These are phyloP conservation scores for Siderastrea radians DNA, from an alignment of 92 coral and sea anemone genomes.

Conservation along the genomic window DNA sequence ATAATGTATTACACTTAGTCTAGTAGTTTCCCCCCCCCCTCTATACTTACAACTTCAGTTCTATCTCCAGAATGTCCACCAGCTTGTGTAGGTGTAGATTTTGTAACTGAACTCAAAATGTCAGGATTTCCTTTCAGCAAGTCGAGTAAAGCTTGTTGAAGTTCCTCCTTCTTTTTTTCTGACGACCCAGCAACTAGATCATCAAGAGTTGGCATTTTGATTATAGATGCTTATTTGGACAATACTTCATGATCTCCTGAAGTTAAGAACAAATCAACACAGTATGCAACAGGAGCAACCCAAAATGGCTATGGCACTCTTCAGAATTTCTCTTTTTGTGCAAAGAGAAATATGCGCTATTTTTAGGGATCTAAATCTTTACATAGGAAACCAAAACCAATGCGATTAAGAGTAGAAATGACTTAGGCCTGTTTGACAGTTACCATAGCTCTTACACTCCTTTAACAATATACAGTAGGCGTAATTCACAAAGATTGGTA, in stretches of 20 bases:
- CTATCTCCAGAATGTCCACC: background rate
- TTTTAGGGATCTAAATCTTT: too few species aligned
- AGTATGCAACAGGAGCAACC: background rate
- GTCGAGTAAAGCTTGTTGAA: constrained; percentile 44
- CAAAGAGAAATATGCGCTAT: too few species aligned
- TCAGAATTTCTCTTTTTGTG: too few species aligned
- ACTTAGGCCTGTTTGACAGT: too few species aligned
- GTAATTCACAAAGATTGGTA: too few species aligned
- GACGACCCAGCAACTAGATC: constrained; percentile 8
- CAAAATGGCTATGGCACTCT: background rate
- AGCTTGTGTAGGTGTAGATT: background rate
- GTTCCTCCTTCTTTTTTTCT: constrained; percentile 33
- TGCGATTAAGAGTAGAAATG: too few species aligned
- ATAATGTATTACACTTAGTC: too few species aligned
- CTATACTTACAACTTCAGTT: constrained; percentile 21
- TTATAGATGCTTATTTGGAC: background rate
- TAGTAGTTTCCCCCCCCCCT: too few species aligned
- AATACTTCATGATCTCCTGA: background rate
- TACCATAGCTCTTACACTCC: too few species aligned
- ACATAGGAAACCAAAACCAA: too few species aligned
- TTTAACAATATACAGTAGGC: too few species aligned
- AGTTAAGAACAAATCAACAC: background rate
- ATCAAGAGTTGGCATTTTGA: constrained; percentile 34
- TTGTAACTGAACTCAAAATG: constrained; percentile 29
- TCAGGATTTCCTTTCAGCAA: constrained; percentile 38